phyloP scores from a whole-genome alignment of 2,113 vertebrate species.

The Capra hircus region DNA sequence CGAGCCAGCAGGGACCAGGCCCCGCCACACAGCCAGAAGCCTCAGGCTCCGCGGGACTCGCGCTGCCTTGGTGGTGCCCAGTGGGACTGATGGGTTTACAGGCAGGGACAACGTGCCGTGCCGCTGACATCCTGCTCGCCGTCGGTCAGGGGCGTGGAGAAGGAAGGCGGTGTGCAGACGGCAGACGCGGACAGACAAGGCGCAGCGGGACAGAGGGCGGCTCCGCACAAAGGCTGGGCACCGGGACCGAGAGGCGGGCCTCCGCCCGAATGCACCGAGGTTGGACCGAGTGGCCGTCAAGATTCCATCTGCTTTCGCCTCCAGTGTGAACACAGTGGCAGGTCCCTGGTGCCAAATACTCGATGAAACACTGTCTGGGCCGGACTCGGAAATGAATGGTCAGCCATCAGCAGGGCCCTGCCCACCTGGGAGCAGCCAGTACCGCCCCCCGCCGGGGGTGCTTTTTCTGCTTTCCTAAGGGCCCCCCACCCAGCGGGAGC shows the following conservation, averaged over 20 bases:
- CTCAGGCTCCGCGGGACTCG: not conserved
- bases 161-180: not conserved
- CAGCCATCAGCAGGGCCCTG: not conserved
- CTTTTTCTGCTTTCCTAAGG: not conserved
- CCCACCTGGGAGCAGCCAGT: not conserved
- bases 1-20: accelerated
- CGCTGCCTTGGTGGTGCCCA: not conserved
- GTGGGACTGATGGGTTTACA: not conserved
- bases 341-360: not conserved
- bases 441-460: accelerated
- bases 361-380: not conserved
- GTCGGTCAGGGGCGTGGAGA: not conserved
- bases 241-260: not conserved
- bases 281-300: not conserved
- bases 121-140: not conserved
- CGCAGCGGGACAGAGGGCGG: not conserved
- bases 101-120: not conserved
- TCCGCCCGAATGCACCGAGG: not conserved
- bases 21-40: not conserved
- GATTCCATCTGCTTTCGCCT: not conserved
- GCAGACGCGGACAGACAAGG: not conserved
- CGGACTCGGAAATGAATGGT: not conserved
- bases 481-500: not conserved
- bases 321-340: not conserved
- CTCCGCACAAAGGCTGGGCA: not conserved